Percentiles rank a stretch among this genome's conserved stretches.
These are phyloP conservation scores for Neosalanx taihuensis DNA, from an alignment of 2,797 vertebrate species.

Conservation along the genomic window DNA sequence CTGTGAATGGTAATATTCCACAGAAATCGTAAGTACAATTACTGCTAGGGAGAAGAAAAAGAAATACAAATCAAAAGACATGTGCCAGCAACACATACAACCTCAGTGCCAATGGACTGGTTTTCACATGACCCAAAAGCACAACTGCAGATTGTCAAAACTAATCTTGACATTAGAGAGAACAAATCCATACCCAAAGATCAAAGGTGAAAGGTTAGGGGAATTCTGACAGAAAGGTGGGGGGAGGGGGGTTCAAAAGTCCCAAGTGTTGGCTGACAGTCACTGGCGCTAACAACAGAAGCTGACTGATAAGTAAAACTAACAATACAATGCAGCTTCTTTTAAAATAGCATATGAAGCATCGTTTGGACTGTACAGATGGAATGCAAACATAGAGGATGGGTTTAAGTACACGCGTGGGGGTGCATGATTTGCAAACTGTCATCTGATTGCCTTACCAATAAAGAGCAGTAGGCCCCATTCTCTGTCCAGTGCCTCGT, in stretches of 20 bases:
- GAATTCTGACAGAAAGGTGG: slow-evolving; percentile 61
- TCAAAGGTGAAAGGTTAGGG: slow-evolving; percentile 70
- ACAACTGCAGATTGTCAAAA: slow-evolving; percentile 67
- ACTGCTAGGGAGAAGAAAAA: background rate
- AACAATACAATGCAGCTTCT: background rate
- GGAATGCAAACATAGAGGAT: slow-evolving; percentile 31
- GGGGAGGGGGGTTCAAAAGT: slow-evolving; percentile 1
- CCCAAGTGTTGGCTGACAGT: slow-evolving; percentile 3
- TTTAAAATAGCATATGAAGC: background rate
- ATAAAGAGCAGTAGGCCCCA: slow-evolving; percentile 65
- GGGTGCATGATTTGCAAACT: slow-evolving; percentile 67
- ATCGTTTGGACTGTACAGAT: slow-evolving; percentile 31
- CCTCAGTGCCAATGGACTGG: slow-evolving; percentile 16
- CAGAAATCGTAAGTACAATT: background rate
- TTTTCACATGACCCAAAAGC: slow-evolving; percentile 48
- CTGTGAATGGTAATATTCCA: too few species aligned
- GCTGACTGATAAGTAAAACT: background rate
- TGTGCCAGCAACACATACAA: slow-evolving; percentile 5
- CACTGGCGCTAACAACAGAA: background rate
- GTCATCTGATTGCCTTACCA: slow-evolving; percentile 57
- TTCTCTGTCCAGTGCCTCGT: slow-evolving; percentile 62
- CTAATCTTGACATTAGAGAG: slow-evolving; percentile 67
- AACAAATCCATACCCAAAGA: slow-evolving; percentile 70
- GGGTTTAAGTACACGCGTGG: slow-evolving; percentile 20
- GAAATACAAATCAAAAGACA: background rate